A percentile compares a stretch with the other conserved stretches of the same genome.
These are phyloP conservation scores for Myotis yumanensis DNA, from an alignment of 2,113 vertebrate genomes.

Conservation along the genomic window DNA sequence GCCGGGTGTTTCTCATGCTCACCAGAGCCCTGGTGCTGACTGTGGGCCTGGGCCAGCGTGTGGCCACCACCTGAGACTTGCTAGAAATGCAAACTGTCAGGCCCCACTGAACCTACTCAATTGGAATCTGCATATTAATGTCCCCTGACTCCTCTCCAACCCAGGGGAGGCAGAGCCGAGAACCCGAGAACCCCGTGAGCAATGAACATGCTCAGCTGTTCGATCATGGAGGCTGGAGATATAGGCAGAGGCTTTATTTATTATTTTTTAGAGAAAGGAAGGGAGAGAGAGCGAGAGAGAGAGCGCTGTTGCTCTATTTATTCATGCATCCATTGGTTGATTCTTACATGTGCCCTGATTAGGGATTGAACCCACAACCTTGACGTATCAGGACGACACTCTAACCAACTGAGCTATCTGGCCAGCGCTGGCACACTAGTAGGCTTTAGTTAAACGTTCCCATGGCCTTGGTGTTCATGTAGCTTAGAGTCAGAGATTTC, in stretches of 20 bases:
- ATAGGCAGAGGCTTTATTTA: neutral
- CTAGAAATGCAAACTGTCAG: neutral
- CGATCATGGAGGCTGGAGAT: neutral
- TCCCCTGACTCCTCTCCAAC: neutral
- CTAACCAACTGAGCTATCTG: neutral
- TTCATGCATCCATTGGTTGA: neutral
- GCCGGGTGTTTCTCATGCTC: neutral
- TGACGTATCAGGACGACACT: neutral
- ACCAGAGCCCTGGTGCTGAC: neutral
- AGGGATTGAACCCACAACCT: neutral
- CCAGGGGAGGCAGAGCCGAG: neutral
- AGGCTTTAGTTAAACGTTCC: neutral
- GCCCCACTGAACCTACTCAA: neutral
- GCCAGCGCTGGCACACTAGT: neutral
- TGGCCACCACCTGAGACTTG: neutral
- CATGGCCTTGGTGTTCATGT: neutral
- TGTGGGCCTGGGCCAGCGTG: neutral
- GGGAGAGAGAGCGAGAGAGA: neutral
- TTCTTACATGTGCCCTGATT: neutral
- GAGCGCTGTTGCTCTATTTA: too few species aligned
- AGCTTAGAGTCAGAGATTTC: neutral
- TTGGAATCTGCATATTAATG: neutral
- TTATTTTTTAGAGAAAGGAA: neutral
- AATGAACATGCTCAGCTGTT: neutral
- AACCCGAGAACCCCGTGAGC: neutral